Conservation (phyloP, 2,888 invertebrate genomes). For the Cloeon dipterum region DNA sequence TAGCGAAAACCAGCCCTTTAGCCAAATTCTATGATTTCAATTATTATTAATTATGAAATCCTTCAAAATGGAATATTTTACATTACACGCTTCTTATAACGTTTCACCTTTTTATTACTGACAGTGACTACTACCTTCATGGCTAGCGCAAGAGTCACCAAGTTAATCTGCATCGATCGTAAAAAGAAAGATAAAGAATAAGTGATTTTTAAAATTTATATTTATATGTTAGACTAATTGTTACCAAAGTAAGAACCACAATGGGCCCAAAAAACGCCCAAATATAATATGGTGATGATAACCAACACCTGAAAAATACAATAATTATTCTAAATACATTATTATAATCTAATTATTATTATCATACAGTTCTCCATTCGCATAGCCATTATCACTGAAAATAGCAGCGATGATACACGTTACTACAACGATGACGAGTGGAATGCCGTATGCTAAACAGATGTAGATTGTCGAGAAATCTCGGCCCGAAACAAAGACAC, state of each 20-base stretch:
- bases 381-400: conserved; percentile 8
- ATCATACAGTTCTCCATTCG: conserved; percentile 6
- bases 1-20: conserved; percentile 20
- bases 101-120: conserved; percentile 2
- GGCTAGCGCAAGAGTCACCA: conserved; percentile 5
- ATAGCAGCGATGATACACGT: conserved; percentile 6
- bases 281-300: conserved; percentile 10
- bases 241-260: conserved; percentile 10
- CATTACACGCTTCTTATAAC: background rate
- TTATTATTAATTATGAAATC: background rate
- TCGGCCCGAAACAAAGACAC: conserved; percentile 21
- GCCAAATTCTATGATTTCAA: conserved; percentile 15
- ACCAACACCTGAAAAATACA: conserved; percentile 12
- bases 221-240: no score
- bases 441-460: conserved; percentile 19
- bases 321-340: background rate
- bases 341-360: background rate
- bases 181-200: background rate
- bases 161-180: conserved; percentile 2
- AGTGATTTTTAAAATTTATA: background rate
- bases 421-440: conserved; percentile 8
- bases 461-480: conserved; percentile 18
- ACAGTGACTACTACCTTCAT: conserved; percentile 6
- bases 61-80: background rate
- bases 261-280: conserved; percentile 12